Conservation (phyloP, 2,888 invertebrate genomes). For the Aphidoletes aphidimyza region DNA sequence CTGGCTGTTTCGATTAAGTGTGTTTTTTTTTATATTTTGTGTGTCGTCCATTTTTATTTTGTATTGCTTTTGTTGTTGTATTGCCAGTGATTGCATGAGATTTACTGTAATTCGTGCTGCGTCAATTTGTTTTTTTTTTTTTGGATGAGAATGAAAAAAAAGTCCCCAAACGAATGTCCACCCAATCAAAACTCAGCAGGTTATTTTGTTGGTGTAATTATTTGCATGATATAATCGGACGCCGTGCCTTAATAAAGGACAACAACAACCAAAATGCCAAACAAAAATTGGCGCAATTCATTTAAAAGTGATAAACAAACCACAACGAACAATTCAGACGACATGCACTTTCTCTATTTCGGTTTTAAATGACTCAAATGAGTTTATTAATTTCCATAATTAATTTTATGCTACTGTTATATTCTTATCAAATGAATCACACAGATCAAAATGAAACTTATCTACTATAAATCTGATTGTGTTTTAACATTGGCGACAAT, state of each 20-base stretch:
- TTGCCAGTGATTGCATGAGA: constrained; percentile 34
- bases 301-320: background rate
- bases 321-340: background rate
- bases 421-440: too few relatives aligned
- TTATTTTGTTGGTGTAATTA: background rate
- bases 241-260: background rate
- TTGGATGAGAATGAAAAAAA: background rate
- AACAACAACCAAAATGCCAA: too few relatives aligned
- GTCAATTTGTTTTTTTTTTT: background rate
- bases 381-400: constrained; percentile 49
- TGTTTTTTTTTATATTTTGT: background rate
- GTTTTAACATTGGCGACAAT: background rate
- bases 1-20: background rate
- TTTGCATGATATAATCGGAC: background rate
- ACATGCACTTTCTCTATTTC: background rate
- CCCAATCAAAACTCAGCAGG: background rate
- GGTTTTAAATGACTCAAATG: constrained; percentile 18
- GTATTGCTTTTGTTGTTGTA: too few relatives aligned
- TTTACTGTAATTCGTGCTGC: background rate
- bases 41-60: too few relatives aligned
- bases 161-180: background rate
- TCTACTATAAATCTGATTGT: constrained; percentile 2
- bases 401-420: background rate
- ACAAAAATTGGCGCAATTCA: background rate
- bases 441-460: background rate